Base-by-base conservation (phyloP, 92 coral and sea anemone species). In the Desmophyllum pertusum region DNA sequence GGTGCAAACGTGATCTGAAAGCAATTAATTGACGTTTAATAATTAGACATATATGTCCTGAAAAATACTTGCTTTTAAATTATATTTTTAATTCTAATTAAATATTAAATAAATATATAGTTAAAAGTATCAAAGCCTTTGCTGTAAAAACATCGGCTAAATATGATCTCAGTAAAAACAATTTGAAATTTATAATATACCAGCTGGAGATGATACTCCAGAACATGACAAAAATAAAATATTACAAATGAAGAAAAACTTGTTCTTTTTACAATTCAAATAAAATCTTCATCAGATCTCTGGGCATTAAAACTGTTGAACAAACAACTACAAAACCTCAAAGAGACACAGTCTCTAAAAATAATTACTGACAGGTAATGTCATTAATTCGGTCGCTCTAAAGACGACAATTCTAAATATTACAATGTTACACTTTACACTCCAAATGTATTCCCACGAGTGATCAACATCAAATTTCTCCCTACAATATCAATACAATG, bases 271-370 rank as follows among this genome's bases (percentile, higher is more conserved):
- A 46, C 40, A 48, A 48, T 48, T 51, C 1, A 30, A 70, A 46
- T 46, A 18, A 72, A 14, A 72, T 27, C 53, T n/a, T 18, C 19
- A 42, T 30, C 29, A 42, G 5, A 31, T 33, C 3, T 48, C 78
- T 19, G 30, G 57, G 35, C 75, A 67, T 69, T 7, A 31, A 10
- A 21, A 35, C 7, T 35, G 84, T 80, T 80, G 84, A 68, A 68
- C 35, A 50, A 35, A 11, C 76, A 80, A 80, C 84, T 80, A 67
- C 66, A 35, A 15, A 51, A 48, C 7, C 11, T 48, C 53, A 59
- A 77, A n/a, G 76, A 80, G 84, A 68, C 84, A 25, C 29, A 25
- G 84, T 23, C 84, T 80, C 84, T 37, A 23, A 50, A 66, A 30
- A 65, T 79, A 79, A 45, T 52, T 1, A 31, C 15, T 36, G 59